Base-by-base conservation (phyloP, 2,113 vertebrate species). In the Candoia aspera region DNA sequence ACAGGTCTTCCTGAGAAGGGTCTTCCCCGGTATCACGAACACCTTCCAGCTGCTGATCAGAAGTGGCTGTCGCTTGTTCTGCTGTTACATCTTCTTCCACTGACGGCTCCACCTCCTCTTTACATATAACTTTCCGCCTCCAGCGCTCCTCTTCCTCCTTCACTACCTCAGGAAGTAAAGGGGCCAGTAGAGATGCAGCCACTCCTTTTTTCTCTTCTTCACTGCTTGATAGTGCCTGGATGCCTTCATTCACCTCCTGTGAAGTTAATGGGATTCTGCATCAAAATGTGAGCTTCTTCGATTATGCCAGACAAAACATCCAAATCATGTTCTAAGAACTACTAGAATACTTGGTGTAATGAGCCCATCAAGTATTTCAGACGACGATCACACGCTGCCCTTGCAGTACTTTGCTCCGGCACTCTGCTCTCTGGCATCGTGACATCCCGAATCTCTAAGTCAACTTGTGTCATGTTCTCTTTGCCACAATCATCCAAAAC, bases 91-190 rank as follows among this genome's bases (percentile, higher is more conserved):
- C 98, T 12, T 96, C 98, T 87, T 98, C 98, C 0, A 95, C 94
- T 24, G 97, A 96, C 0, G 95, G 91, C 1, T 97, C 97, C 0
- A 98, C 97, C 55, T 99, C 98, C 87, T 98, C 97, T 57, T 97
- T 97, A 93, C 98, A 98, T 46, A 99, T 97, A 37, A 99, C 97
- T 91, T 97, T 98, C 93, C 99, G 98, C 86, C 99, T 97, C 99
- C 99, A 99, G 84, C 98, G 98, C 93, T 99, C 99, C 93, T 99
- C 99, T 84, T 99, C 98, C 90, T 99, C 98, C 95, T 99, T 99
- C 68, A 99, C 98, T 90, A 98, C 98, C 0, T 98, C 97, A 0
- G 99, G 98, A 93, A 99, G 96, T 0, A 99, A 97, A 0, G 99
- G 99, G n/a, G 98, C 99, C 15, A 99, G 98, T 13, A 99, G 97